Percentiles rank a stretch among this genome's conserved stretches.
Conservation (phyloP, 2,888 invertebrate species). For the Plutella xylostella region DNA sequence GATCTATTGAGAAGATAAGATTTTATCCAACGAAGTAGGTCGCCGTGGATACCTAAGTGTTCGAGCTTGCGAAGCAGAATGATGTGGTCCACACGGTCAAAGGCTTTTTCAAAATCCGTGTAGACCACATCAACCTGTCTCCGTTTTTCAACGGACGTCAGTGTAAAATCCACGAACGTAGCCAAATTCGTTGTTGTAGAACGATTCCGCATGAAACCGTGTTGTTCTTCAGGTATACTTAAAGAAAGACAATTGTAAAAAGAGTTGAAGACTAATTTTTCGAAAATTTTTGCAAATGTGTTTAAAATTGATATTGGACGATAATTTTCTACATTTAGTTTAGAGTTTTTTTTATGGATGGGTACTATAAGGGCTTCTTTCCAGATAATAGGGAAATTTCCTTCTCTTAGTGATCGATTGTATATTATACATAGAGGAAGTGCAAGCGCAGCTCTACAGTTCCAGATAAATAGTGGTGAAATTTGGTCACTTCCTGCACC, state of each 20-base stretch:
- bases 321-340: background rate
- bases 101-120: too few species aligned
- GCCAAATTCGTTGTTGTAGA: background rate
- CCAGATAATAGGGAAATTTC: background rate
- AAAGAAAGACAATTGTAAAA: background rate
- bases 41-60: background rate
- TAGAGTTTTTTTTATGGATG: background rate
- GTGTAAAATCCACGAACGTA: too few species aligned
- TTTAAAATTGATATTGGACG: background rate
- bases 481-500: background rate
- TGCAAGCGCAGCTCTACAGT: background rate
- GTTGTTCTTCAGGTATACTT: background rate
- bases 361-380: background rate
- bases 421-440: background rate
- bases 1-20: slow-evolving; percentile 12
- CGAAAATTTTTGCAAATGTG: background rate
- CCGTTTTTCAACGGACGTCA: too few species aligned
- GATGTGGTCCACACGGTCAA: background rate
- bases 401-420: background rate
- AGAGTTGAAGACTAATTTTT: background rate
- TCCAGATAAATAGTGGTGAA: background rate
- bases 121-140: too few species aligned
- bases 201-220: background rate
- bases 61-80: background rate
- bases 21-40: slow-evolving; percentile 1